Evolutionary conservation across 2,113 vertebrate species (phyloP), one percentile per base, ranked within the genome.

Genomic region (Uropsilus gracilis): DNA sequence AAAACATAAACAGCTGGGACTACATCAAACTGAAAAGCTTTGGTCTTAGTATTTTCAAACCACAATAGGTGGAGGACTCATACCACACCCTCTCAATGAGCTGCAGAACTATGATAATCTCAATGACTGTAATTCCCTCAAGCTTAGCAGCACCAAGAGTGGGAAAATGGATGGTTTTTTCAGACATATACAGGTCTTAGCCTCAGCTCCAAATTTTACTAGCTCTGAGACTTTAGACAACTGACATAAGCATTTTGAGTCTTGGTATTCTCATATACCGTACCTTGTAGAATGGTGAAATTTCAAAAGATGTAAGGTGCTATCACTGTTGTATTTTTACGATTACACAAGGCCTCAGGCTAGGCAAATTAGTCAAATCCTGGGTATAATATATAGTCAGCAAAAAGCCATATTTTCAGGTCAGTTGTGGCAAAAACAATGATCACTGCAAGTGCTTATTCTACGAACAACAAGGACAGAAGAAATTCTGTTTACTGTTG

Each of bases 271-370:
- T 90, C 44, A 81, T 12, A 59, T 83, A 50, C 76, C 42, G 48
- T 34, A 87, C 10, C 72, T 87, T 30, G 22, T 89, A 76, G 34
- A 83, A 84, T 28, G 32, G 50, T 84, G 37, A 63, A 32, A 92
- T 69, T 46, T 76, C 71, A 84, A 24, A 34, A 77, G 42, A 69
- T 61, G 4, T 63, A 44, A 83, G 30, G 37, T 88, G 61, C 24
- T 66, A 72, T 96, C 48, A 82, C 42, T 72, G 90, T 61, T 88
- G 39, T 89, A 72, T 78, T 89, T 39, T 88, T 53, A 76, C 77
- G 44, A 69, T 78, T 9, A 81, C 61, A 63, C 8, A 24, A 77
- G 28, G 13, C 91, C 37, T 85, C 61, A 57, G 32, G 34, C 18
- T 80, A 77, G 91, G 37, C 18, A 85, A 92, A 26, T 10, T 76